Evolutionary conservation across 2,113 vertebrate genomes (phyloP).

Genomic region (Chionodraco myersi): DNA sequence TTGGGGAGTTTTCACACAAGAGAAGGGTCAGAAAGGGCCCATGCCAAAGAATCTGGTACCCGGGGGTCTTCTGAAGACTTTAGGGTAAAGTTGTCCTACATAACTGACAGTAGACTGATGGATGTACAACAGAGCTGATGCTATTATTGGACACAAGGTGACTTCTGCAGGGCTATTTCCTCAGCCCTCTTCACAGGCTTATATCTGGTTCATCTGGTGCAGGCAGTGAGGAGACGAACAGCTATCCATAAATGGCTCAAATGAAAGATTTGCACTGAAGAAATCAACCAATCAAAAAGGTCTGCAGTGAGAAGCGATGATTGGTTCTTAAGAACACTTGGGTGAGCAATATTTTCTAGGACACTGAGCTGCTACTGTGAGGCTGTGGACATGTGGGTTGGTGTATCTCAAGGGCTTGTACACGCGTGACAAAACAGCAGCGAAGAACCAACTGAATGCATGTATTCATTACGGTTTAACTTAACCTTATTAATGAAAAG

Average conservation of each 20-base stretch:
- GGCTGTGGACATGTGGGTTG: constrained; percentile 18
- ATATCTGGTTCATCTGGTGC: constrained; percentile 65
- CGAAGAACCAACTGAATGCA: not conserved
- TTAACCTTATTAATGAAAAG: not conserved
- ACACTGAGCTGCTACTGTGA: constrained; percentile 22
- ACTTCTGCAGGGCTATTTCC: constrained; percentile 66
- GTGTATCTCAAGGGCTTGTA: constrained; percentile 39
- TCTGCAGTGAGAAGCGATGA: not conserved
- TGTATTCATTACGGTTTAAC: not conserved
- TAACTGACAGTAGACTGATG: constrained; percentile 74
- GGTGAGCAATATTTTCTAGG: constrained; percentile 39
- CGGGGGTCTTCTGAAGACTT: constrained; percentile 54
- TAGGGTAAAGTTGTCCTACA: constrained; percentile 69
- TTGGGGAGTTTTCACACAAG: constrained; percentile 28
- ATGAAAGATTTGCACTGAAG: constrained; percentile 40
- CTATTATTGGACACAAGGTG: constrained; percentile 75
- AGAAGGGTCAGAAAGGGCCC: constrained; percentile 6
- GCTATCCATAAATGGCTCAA: constrained; percentile 53
- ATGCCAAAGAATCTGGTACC: constrained; percentile 51
- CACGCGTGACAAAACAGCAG: constrained; percentile 3
- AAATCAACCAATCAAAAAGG: constrained; percentile 24
- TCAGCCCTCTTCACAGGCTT: constrained; percentile 38
- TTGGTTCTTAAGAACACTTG: constrained; percentile 31
- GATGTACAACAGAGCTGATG: constrained; percentile 53
- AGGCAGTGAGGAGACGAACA: constrained; percentile 35